A percentile compares a stretch with the other conserved stretches of the same genome.
Conservation (phyloP, 1,140 invertebrate species). For the Cydia pomonella region DNA sequence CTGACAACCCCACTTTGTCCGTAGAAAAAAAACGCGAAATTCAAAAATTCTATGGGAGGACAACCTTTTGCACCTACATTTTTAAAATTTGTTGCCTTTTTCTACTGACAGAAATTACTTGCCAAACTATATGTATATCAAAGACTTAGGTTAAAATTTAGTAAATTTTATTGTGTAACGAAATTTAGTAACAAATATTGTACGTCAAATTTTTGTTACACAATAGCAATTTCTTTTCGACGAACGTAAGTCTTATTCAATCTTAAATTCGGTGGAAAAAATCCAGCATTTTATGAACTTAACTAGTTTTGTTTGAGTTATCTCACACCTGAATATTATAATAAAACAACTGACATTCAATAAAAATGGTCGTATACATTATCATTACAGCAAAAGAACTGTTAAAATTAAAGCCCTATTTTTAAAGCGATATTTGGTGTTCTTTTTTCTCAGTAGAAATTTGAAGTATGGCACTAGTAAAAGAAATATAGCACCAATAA, state of each 20-base stretch:
- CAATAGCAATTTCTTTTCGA: not conserved
- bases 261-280: not conserved
- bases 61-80: no score
- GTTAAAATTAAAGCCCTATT: constrained; percentile 23
- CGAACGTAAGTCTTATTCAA: not conserved
- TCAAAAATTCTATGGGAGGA: no score
- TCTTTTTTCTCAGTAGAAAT: constrained; percentile 18
- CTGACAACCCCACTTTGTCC: no score
- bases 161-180: not conserved
- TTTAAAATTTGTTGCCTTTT: no score
- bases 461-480: constrained; percentile 22
- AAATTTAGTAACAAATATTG: not conserved
- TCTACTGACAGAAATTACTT: no score
- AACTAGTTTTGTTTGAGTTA: not conserved
- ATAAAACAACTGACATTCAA: not conserved
- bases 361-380: not conserved
- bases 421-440: constrained; percentile 32
- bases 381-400: constrained; percentile 21
- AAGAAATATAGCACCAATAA: constrained; percentile 19
- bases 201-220: not conserved
- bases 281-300: not conserved
- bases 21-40: no score
- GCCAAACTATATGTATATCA: no score
- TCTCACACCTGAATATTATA: not conserved
- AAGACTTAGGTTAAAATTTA: not conserved